Conservation (phyloP, 2,797 vertebrate species). For the Hydrocynus forskahlii region DNA sequence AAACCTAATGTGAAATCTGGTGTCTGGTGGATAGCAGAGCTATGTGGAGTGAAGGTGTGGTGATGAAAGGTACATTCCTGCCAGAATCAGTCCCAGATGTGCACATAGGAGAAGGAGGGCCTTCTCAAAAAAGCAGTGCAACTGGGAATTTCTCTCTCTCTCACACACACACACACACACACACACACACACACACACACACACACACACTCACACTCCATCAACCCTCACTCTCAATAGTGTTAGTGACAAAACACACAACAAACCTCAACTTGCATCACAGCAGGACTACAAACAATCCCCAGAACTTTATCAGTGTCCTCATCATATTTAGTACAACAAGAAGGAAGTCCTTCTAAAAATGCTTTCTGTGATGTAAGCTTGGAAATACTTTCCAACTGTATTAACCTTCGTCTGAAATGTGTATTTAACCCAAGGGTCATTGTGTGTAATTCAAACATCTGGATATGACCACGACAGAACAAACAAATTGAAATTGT, state of each 20-base stretch:
- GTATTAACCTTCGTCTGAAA: not conserved
- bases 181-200: not conserved
- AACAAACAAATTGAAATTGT: not conserved
- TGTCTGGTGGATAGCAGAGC: conserved; percentile 15
- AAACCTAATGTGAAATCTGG: not conserved
- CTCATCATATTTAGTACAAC: not conserved
- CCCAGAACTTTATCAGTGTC: not conserved
- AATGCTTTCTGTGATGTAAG: not conserved
- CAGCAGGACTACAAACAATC: not conserved
- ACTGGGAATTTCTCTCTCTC: not conserved
- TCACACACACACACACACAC: too few relatives aligned
- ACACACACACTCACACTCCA: conserved; percentile 20
- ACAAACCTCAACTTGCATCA: not conserved
- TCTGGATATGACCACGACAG: not conserved
- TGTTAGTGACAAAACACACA: not conserved
- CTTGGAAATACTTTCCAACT: not conserved
- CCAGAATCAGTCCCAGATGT: conserved; percentile 72
- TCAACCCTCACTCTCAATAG: too few relatives aligned
- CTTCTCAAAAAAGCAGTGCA: conserved; percentile 1
- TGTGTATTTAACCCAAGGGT: conserved; percentile 21
- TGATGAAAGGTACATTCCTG: conserved; percentile 67
- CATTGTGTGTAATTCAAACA: not conserved
- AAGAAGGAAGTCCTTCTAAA: not conserved
- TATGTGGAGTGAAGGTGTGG: conserved; percentile 43
- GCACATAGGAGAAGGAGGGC: conserved; percentile 16